Base-by-base conservation (phyloP, 1,140 invertebrate genomes). In the Ceratoteleas bidentatus region DNA sequence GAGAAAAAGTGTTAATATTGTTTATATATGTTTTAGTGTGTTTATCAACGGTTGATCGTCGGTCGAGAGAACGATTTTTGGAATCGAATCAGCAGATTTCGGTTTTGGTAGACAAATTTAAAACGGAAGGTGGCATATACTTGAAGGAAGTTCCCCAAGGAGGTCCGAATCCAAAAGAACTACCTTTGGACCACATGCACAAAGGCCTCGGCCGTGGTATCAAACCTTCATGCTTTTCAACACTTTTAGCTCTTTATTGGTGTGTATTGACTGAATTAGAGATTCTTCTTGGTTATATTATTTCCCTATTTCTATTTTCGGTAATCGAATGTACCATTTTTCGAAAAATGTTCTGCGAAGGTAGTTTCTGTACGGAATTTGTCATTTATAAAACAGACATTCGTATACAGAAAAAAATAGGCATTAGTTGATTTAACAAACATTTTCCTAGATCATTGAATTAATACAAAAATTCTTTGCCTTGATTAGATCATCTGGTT, bases 61-160 rank as follows among this genome's bases (percentile, higher is more conserved):
- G 96, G 62, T 97, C 96, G 2, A 93, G 97, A 24, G 97, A 98
- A 89, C 92, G 96, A 10, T 98, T 98, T 87, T 92, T 98, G 8
- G 97, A 98, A 88, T 98, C 97, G 0, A 98, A 97, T 86, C 96
- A 97, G 73, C 97, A 98, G 89, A 98, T 98, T 82, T 95, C 96
- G 6, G 95, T 96, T 0, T 88, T 98, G 0, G 97, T 98, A 0
- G 97, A 98, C 64, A 97, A 97, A 86, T 98, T 98, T 85, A 97
- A 97, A 87, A 88, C 95, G 11, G 97, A 98, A 89, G 96, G 95
- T 36, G 90, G 92, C 38, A 91, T 94, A 60, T 94, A 95, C 85
- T 85, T 95, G 81, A 94, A 96, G 88, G 92, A 93, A 88, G 93
- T 84, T 89, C 88, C 90, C 60, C 80, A 92, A 90, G 81, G 90